Conservation (phyloP, 2,888 invertebrate genomes). For the Cryptus viduatorius region DNA sequence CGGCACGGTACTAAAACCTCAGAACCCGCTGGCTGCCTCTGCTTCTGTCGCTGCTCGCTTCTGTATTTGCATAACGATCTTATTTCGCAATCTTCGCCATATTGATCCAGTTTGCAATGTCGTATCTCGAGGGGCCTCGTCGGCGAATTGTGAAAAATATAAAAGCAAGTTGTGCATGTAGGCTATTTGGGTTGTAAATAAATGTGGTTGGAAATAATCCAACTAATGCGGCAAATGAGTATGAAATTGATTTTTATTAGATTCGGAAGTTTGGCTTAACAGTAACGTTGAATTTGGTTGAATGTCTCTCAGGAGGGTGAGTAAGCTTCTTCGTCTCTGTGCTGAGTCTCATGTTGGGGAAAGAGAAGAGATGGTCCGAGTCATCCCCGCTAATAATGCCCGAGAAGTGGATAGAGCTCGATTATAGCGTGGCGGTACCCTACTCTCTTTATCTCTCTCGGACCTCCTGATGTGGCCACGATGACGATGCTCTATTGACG, state of each 20-base stretch:
- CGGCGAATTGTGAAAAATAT: slow-evolving; percentile 34
- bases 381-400: slow-evolving; percentile 83
- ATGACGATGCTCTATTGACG: slow-evolving; percentile 67
- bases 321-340: slow-evolving; percentile 20
- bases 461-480: slow-evolving; percentile 61
- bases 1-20: slow-evolving; percentile 58
- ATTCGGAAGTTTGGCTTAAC: slow-evolving; percentile 60
- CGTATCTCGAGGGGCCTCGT: slow-evolving; percentile 53
- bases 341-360: slow-evolving; percentile 52
- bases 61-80: slow-evolving; percentile 83
- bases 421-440: slow-evolving; percentile 60
- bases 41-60: slow-evolving; percentile 58
- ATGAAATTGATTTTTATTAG: slow-evolving; percentile 68
- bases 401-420: slow-evolving; percentile 67
- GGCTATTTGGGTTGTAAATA: slow-evolving; percentile 20
- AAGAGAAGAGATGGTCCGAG: slow-evolving; percentile 73
- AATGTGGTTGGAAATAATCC: slow-evolving; percentile 48
- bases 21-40: slow-evolving; percentile 69
- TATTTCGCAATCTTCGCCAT: slow-evolving; percentile 82
- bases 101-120: slow-evolving; percentile 80
- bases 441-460: slow-evolving; percentile 49
- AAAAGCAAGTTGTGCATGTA: slow-evolving; percentile 4
- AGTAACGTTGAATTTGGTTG: slow-evolving; percentile 46
- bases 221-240: slow-evolving; percentile 64
- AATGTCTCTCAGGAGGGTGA: slow-evolving; percentile 35